A percentile compares a stretch with the other conserved stretches of the same genome.
phyloP scores from a whole-genome alignment of 2,888 invertebrate genomes.

The Latrodectus elegans region DNA sequence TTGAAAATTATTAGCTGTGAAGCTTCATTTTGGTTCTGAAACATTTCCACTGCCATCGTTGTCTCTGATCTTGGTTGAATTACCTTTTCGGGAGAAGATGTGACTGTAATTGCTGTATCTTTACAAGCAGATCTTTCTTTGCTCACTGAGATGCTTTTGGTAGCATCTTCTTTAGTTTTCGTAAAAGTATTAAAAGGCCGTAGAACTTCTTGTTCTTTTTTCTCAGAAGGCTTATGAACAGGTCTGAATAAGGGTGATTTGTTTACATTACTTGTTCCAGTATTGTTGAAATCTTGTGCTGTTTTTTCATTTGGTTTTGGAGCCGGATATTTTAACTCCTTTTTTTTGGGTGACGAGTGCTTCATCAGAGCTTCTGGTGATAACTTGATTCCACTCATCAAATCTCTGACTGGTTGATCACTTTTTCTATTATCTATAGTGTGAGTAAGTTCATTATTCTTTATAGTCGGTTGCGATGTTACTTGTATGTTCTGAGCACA shows the following conservation, averaged over 20 bases:
- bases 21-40: slow-evolving; percentile 2
- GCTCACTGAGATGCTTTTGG: background rate
- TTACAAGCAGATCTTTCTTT: slow-evolving; percentile 13
- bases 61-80: background rate
- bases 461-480: slow-evolving; percentile 7
- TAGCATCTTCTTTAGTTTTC: background rate
- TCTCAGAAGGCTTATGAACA: background rate
- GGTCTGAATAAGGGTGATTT: background rate
- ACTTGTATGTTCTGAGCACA: background rate
- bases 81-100: slow-evolving; percentile 43
- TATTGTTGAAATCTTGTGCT: background rate
- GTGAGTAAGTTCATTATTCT: background rate
- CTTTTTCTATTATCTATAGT: background rate
- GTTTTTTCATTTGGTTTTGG: slow-evolving; percentile 31
- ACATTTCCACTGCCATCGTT: slow-evolving; percentile 25
- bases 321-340: slow-evolving; percentile 42
- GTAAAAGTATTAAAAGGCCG: background rate
- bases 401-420: background rate
- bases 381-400: slow-evolving; percentile 31
- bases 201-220: background rate
- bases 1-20: slow-evolving; percentile 19
- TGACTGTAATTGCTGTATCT: slow-evolving; percentile 53
- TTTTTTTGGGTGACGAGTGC: background rate
- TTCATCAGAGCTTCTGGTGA: slow-evolving; percentile 45
- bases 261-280: background rate